These are phyloP conservation scores for Parauchenoglanis punctatus DNA, from an alignment of 2,797 vertebrate genomes.

Conservation along the genomic window DNA sequence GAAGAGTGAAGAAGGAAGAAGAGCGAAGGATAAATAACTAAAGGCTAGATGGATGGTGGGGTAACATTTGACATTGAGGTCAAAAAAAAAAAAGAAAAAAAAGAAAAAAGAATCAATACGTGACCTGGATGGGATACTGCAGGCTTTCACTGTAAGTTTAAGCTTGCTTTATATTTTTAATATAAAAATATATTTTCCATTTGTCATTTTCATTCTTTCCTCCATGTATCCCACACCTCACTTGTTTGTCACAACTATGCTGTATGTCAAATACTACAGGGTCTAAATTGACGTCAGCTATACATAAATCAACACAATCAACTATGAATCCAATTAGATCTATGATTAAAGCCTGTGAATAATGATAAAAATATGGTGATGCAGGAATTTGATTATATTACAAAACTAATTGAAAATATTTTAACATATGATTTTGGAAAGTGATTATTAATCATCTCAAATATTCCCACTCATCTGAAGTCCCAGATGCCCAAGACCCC, in stretches of 20 bases:
- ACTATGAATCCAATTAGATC: background rate
- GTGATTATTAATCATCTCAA: background rate
- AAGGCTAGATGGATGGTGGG: background rate
- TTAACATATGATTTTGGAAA: background rate
- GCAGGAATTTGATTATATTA: background rate
- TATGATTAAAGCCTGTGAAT: background rate
- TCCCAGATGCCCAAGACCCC: background rate
- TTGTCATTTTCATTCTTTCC: background rate
- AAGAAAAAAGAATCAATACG: background rate
- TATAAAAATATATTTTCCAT: background rate
- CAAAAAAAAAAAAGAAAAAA: slow-evolving; percentile 6
- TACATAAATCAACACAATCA: background rate
- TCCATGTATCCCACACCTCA: background rate
- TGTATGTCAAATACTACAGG: background rate
- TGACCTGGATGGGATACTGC: background rate
- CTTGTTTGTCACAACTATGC: background rate
- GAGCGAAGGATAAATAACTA: slow-evolving; percentile 9
- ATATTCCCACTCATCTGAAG: background rate
- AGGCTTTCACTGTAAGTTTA: background rate
- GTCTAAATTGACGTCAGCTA: background rate
- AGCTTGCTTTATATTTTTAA: too few relatives aligned
- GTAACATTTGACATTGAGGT: slow-evolving; percentile 3
- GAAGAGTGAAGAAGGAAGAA: background rate
- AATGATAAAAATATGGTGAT: background rate
- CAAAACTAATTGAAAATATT: background rate